Evolutionary conservation across 2,888 invertebrate species (phyloP).

Genomic region (Drosophila mimetica): DNA sequence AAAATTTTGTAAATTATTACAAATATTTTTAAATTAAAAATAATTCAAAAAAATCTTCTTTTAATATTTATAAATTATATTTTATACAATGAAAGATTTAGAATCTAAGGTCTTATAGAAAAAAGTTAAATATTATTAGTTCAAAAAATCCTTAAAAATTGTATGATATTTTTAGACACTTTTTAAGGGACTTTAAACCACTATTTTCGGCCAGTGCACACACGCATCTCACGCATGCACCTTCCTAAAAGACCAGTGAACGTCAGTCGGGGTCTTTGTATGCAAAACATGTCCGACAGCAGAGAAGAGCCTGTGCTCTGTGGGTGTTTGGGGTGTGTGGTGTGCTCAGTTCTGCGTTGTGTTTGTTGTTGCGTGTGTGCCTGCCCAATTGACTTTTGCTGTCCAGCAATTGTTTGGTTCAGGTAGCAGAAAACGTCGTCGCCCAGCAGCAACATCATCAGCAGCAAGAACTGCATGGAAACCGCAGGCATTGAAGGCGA

Average conservation of each 20-base stretch:
- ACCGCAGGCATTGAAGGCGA: constrained; percentile 58
- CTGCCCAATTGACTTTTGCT: constrained; percentile 67
- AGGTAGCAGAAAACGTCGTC: constrained; percentile 37
- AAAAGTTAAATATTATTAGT: too few species aligned
- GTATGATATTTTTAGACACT: too few species aligned
- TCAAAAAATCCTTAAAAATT: too few species aligned
- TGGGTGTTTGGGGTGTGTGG: constrained; percentile 13
- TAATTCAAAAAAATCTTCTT: too few species aligned
- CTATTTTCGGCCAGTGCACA: constrained; percentile 15
- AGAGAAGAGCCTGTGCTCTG: constrained; percentile 16
- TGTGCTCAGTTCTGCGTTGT: constrained; percentile 1
- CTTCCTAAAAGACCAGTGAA: constrained; percentile 37
- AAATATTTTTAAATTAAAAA: too few species aligned
- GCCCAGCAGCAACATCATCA: constrained; percentile 25
- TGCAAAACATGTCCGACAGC: constrained; percentile 66
- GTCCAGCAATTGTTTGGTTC: constrained; percentile 60
- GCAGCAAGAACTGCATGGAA: constrained; percentile 8
- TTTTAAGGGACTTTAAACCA: too few species aligned
- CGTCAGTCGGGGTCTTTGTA: constrained; percentile 56
- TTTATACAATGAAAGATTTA: too few species aligned
- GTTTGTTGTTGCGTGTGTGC: constrained; percentile 37
- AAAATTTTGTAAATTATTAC: too few species aligned
- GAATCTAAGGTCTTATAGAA: too few species aligned
- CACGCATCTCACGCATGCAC: constrained; percentile 22
- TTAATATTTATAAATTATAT: too few species aligned